Percentiles rank a stretch among this genome's conserved stretches.
Evolutionary conservation across 2,113 vertebrate genomes (phyloP).

Genomic region (Clarias macrocephalus): DNA sequence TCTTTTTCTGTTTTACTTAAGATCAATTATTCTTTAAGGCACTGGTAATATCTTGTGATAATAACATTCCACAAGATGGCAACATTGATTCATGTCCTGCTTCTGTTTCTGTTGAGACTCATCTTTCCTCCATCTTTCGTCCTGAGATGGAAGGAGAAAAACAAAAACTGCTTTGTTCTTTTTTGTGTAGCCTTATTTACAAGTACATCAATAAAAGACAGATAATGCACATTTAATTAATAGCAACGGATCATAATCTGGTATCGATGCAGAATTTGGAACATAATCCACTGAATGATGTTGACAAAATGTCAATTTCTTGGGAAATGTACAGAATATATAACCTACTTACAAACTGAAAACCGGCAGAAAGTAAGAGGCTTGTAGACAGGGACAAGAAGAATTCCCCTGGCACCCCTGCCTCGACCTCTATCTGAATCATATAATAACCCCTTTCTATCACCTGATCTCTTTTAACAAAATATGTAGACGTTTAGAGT

Average conservation of each 20-base stretch:
- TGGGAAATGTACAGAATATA: background rate
- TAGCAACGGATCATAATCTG: background rate
- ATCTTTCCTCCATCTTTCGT: background rate
- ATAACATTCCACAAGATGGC: slow-evolving; percentile 59
- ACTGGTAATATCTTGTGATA: background rate
- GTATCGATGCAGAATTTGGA: background rate
- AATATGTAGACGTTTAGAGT: background rate
- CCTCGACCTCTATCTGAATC: background rate
- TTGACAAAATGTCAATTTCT: background rate
- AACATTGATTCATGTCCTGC: slow-evolving; percentile 55
- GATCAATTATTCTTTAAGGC: background rate
- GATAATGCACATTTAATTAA: background rate
- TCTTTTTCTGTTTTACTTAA: background rate
- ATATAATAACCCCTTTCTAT: background rate
- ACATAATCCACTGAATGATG: background rate
- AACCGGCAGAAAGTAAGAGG: background rate
- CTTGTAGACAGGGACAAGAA: background rate
- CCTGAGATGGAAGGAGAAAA: background rate
- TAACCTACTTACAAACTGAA: background rate
- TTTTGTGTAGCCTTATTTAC: slow-evolving; percentile 5
- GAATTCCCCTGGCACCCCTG: background rate
- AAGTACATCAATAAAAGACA: background rate
- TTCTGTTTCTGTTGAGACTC: slow-evolving; percentile 20
- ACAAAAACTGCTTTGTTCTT: slow-evolving; percentile 4
- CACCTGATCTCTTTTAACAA: background rate